Evolutionary conservation across 2,113 vertebrate genomes (phyloP).

Genomic region (Aspidoscelis tigris): DNA sequence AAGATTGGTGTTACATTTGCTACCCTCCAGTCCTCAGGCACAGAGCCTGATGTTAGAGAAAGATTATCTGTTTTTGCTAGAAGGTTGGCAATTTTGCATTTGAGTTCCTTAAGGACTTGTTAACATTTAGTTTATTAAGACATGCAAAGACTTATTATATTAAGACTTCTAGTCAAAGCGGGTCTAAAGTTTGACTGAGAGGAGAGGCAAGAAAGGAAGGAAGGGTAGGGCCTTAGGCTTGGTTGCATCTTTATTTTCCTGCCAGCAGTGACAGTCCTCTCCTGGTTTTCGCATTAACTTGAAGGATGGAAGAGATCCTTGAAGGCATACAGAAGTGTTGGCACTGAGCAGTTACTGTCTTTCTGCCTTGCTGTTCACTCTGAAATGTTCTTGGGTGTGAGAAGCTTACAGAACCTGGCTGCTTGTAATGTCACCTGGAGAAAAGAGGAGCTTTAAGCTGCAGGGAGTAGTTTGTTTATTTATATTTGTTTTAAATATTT

Average conservation of each 20-base stretch:
- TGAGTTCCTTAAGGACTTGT: too few species aligned
- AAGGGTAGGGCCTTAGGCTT: neutral
- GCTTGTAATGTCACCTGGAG: too few species aligned
- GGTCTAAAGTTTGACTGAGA: neutral
- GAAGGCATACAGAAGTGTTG: neutral
- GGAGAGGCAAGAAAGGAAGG: neutral
- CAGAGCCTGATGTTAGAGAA: too few species aligned
- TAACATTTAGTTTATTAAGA: too few species aligned
- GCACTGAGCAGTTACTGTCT: neutral
- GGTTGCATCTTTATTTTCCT: neutral
- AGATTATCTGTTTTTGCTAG: too few species aligned
- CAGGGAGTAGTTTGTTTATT: neutral
- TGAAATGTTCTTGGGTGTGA: neutral
- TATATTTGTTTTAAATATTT: neutral
- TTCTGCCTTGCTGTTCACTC: neutral
- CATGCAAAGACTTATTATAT: too few species aligned
- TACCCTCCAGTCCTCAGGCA: too few species aligned
- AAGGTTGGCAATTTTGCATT: too few species aligned
- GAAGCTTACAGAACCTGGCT: neutral
- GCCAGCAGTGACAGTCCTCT: neutral
- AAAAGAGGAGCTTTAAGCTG: neutral
- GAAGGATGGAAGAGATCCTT: neutral
- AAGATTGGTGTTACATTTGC: too few species aligned
- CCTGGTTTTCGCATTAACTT: neutral
- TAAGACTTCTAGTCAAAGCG: too few species aligned